Evolutionary conservation across 2,888 invertebrate genomes (phyloP), one percentile per base, ranked within the genome.

Genomic region (Drosophila gaucha): DNA sequence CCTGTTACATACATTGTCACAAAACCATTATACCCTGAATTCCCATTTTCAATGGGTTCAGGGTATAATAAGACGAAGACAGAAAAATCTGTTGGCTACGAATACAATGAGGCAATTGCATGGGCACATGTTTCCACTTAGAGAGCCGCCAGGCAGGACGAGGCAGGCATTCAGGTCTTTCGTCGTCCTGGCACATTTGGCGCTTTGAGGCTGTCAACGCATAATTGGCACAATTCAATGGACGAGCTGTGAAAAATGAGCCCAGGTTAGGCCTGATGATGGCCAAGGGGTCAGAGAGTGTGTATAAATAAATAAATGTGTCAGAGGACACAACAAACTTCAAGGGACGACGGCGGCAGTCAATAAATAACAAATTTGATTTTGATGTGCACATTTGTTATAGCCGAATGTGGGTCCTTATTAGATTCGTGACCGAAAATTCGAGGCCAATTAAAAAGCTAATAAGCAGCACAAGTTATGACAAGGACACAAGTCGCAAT

Each of bases 341-440:
- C n/a, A n/a, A n/a, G n/a, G n/a, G n/a, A n/a, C n/a, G n/a, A n/a
- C n/a, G n/a, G 41, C 41, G 28, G 12, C 36, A 35, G 20, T 55
- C 77, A 77, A 86, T 79, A 82, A 82, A 82, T 86, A 84, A 84
- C 82, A 83, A 71, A 83, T 80, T 80, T 67, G 68, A 70, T 76
- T 80, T 80, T 80, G 75, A 83, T 78, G 70, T 62, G 67, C 70
- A 4, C 74, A 80, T 84, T 82, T 78, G 78, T 75, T 77, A 66
- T 44, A 51, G 63, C 35, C 43, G 54, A 3, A 36, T 47, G 30
- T 38, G 41, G 52, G 63, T 31, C 6, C 41, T 44, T 16, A 12
- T 3, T 38, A 22, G 6, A 9, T 3, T 16, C 18, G 54, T 18
- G 50, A 3, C 38, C 43, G 49, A 41, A 39, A 54, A 67, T 55